Evolutionary conservation across 2,113 vertebrate genomes (phyloP).

Genomic region (Zootoca vivipara): DNA sequence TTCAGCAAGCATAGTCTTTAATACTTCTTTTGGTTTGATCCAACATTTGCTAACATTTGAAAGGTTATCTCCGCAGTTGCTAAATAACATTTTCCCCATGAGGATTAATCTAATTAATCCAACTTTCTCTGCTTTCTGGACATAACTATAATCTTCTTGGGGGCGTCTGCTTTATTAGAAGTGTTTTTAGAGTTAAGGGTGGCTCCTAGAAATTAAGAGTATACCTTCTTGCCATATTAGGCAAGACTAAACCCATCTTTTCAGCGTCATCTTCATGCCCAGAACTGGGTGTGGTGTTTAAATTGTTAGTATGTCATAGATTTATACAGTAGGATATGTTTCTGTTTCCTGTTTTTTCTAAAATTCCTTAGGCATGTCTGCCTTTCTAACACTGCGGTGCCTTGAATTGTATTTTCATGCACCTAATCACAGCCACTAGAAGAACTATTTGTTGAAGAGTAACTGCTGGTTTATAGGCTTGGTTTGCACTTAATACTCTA

Average conservation of each 20-base stretch:
- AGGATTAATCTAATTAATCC: slow-evolving; percentile 61
- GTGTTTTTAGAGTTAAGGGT: too few species aligned
- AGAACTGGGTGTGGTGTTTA: not conserved
- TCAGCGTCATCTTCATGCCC: not conserved
- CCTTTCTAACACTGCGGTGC: not conserved
- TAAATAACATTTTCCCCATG: slow-evolving; percentile 55
- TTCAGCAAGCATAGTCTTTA: not conserved
- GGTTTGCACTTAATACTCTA: too few species aligned
- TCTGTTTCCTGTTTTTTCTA: not conserved
- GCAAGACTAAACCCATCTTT: not conserved
- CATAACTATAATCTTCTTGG: too few species aligned
- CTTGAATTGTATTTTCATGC: not conserved
- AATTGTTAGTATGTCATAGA: not conserved
- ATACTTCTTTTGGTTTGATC: slow-evolving; percentile 23
- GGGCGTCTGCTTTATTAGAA: too few species aligned
- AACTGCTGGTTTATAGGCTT: not conserved
- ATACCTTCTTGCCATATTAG: not conserved
- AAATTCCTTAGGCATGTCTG: not conserved
- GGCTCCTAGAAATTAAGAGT: not conserved
- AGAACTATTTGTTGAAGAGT: not conserved
- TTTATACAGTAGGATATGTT: not conserved
- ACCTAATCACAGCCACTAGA: not conserved
- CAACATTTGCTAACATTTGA: slow-evolving; percentile 28
- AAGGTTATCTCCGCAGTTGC: slow-evolving; percentile 53
- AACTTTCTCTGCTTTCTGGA: slow-evolving; percentile 19